Conservation (phyloP, 2,113 vertebrate genomes). For the Anguilla rostrata region DNA sequence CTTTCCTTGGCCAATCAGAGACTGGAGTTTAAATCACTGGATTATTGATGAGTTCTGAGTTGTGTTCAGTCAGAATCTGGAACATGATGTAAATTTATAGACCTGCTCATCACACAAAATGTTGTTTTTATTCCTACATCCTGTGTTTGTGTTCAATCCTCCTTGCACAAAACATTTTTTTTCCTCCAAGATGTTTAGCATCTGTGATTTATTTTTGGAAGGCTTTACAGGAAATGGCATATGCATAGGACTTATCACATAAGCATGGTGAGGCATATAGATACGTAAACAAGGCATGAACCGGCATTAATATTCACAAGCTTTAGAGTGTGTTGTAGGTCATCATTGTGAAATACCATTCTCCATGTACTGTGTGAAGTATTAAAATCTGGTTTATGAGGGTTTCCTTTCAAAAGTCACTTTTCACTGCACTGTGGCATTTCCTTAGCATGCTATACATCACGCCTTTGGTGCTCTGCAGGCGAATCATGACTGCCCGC, state of each 20-base stretch:
- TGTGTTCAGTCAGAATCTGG: slow-evolving; percentile 9
- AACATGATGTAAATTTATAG: neutral
- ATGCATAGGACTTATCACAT: neutral
- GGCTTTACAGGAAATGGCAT: neutral
- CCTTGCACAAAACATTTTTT: neutral
- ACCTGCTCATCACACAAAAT: neutral
- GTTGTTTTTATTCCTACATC: neutral
- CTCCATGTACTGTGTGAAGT: neutral
- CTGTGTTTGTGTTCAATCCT: slow-evolving; percentile 7
- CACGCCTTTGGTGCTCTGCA: neutral
- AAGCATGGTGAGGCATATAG: neutral
- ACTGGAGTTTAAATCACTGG: slow-evolving; percentile 44
- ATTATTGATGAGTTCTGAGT: slow-evolving; percentile 66
- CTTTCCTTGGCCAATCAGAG: slow-evolving; percentile 64
- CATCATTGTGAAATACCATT: neutral
- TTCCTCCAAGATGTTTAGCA: neutral
- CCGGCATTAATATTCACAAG: neutral
- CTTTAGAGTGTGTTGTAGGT: neutral
- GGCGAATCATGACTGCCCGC: neutral
- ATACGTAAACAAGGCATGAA: neutral
- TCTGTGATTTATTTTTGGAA: neutral
- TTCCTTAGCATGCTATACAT: neutral
- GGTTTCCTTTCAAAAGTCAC: neutral
- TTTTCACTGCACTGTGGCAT: neutral
- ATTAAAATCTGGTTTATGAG: neutral